phyloP scores from a whole-genome alignment of 2,113 vertebrate species.

The Rhegmatorhina hoffmannsi region DNA sequence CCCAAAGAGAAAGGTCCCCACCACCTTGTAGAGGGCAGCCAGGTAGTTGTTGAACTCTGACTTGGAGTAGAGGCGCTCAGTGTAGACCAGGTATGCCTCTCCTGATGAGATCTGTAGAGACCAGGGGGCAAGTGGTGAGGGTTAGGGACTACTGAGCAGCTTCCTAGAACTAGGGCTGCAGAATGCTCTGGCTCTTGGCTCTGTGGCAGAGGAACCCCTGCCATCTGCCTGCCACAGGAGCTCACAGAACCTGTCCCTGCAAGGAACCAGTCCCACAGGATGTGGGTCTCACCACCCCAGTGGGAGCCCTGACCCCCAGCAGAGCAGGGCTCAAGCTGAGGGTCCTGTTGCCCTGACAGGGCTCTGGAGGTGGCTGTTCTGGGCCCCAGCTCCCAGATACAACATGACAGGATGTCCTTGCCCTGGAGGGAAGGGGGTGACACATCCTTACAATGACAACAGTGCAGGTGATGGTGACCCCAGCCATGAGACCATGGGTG shows the following conservation, averaged over 20 bases:
- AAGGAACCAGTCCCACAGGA: neutral
- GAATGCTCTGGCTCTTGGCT: neutral
- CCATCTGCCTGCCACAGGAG: neutral
- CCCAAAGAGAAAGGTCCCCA: conserved; percentile 84
- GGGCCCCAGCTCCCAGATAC: neutral
- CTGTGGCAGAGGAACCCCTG: neutral
- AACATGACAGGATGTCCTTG: neutral
- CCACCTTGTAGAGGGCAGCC: conserved; percentile 87
- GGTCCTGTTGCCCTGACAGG: neutral
- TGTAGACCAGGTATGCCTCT: conserved; percentile 92
- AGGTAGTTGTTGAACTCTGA: conserved; percentile 91
- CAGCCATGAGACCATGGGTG: conserved; percentile 88
- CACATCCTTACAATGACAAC: conserved; percentile 83
- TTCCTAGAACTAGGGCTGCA: neutral
- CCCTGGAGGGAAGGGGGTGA: neutral
- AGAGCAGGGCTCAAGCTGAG: neutral
- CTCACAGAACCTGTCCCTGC: neutral
- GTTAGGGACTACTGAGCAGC: neutral
- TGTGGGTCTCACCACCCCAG: accelerated
- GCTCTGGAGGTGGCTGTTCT: neutral
- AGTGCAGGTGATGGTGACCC: conserved; percentile 87
- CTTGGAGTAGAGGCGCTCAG: conserved; percentile 85
- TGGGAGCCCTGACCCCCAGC: neutral
- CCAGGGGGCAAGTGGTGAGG: neutral
- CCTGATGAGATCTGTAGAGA: conserved; percentile 81